Conservation (phyloP, 2,797 vertebrate genomes). For the Limosa lapponica region DNA sequence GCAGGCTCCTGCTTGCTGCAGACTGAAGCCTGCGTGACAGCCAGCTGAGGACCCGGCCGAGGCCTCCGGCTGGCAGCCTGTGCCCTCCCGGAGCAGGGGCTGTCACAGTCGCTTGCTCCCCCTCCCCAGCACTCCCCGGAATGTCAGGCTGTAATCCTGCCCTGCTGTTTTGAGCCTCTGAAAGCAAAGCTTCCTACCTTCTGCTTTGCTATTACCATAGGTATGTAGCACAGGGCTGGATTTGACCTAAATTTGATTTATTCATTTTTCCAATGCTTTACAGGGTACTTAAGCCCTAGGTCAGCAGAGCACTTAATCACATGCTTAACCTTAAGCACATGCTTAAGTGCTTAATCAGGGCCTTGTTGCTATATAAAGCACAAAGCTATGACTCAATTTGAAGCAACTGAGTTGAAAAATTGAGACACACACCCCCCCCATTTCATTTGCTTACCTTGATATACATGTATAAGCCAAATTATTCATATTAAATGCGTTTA, state of each 20-base stretch:
- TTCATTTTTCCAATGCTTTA: conserved; percentile 61
- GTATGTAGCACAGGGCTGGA: conserved; percentile 24
- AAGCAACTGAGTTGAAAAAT: conserved; percentile 7
- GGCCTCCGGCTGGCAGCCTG: neutral
- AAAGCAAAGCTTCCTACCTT: conserved; percentile 4
- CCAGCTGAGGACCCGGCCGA: neutral
- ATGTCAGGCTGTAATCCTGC: conserved; percentile 34
- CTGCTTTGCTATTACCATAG: conserved; percentile 20
- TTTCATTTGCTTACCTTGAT: neutral
- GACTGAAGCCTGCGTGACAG: neutral
- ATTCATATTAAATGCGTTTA: neutral
- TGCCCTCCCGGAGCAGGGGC: neutral
- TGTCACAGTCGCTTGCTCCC: neutral
- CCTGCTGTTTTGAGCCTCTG: neutral
- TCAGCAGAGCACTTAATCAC: conserved; percentile 70
- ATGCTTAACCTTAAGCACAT: conserved; percentile 69
- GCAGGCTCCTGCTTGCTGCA: neutral
- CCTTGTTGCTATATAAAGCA: conserved; percentile 54
- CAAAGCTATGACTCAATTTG: conserved; percentile 41
- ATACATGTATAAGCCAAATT: neutral
- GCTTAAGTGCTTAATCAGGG: conserved; percentile 69
- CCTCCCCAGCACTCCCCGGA: neutral
- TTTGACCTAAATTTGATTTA: conserved; percentile 71
- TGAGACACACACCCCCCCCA: neutral
- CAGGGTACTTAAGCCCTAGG: conserved; percentile 61